Percentiles rank a stretch among this genome's conserved stretches.
These are phyloP conservation scores for Acanthis flammea DNA, from an alignment of 2,797 vertebrate genomes.

Conservation along the genomic window DNA sequence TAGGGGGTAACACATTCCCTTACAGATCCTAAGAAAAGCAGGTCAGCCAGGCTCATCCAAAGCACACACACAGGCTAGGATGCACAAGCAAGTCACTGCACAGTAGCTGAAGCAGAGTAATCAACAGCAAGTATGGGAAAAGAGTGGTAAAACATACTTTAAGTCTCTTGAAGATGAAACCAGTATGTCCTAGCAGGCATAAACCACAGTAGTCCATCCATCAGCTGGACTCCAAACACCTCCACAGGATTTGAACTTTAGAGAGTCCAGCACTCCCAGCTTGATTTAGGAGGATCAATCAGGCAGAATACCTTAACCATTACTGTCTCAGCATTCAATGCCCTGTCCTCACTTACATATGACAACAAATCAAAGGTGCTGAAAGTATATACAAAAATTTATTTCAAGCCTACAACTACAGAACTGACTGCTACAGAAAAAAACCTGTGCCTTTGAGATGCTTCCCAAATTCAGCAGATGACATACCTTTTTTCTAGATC, in stretches of 20 bases:
- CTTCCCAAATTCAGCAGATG: not conserved
- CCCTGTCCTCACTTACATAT: not conserved
- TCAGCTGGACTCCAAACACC: not conserved
- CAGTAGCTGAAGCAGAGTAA: not conserved
- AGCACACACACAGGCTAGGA: not conserved
- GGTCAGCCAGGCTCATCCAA: not conserved
- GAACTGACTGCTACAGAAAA: not conserved
- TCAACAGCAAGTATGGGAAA: not conserved
- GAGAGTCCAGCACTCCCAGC: not conserved
- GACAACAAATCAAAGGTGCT: not conserved
- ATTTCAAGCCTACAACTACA: not conserved
- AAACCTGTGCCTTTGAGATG: not conserved
- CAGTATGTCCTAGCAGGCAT: not conserved
- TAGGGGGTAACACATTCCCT: not conserved
- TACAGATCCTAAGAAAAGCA: not conserved
- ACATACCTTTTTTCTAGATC: constrained; percentile 95
- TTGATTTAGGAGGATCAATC: not conserved
- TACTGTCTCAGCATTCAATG: not conserved
- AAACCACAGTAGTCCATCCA: not conserved
- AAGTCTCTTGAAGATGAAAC: not conserved
- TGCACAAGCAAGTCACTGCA: not conserved
- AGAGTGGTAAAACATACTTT: not conserved
- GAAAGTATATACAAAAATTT: not conserved
- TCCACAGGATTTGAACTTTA: not conserved
- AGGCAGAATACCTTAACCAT: not conserved